Evolutionary conservation across 2,888 invertebrate genomes (phyloP).

Genomic region (Chrysolina americana): DNA sequence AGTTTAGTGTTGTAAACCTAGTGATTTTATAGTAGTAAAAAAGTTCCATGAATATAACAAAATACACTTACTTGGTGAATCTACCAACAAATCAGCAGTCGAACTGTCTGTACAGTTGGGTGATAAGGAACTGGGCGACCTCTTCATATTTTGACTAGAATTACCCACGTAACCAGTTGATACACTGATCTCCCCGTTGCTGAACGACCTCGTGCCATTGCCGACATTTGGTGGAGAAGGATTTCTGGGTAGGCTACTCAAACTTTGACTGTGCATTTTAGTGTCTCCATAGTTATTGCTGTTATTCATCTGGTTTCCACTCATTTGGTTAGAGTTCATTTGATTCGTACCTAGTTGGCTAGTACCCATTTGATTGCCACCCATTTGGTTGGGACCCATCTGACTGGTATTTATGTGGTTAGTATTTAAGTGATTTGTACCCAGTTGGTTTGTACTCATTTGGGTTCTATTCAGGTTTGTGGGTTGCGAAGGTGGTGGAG

Average conservation of each 20-base stretch:
- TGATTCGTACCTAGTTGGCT: constrained; percentile 47
- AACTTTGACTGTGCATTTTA: constrained; percentile 61
- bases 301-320: constrained; percentile 34
- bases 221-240: constrained; percentile 65
- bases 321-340: constrained; percentile 46
- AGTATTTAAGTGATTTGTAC: constrained; percentile 15
- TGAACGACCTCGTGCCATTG: constrained; percentile 69
- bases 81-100: constrained; percentile 80
- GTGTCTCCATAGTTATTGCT: constrained; percentile 63
- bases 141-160: constrained; percentile 73
- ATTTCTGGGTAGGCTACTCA: constrained; percentile 55
- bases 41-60: no score
- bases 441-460: constrained; percentile 33
- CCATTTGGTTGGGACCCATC: constrained; percentile 19
- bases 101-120: constrained; percentile 77
- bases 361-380: constrained; percentile 29
- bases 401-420: constrained; percentile 24
- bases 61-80: constrained; percentile 85
- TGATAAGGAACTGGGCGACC: constrained; percentile 78
- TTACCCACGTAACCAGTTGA: constrained; percentile 80
- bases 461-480: constrained; percentile 52
- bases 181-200: constrained; percentile 87
- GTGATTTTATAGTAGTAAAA: no score
- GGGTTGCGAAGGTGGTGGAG: constrained; percentile 48
- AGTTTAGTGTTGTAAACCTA: no score